Evolutionary conservation across 2,797 vertebrate genomes (phyloP).

Genomic region (Morus bassanus): DNA sequence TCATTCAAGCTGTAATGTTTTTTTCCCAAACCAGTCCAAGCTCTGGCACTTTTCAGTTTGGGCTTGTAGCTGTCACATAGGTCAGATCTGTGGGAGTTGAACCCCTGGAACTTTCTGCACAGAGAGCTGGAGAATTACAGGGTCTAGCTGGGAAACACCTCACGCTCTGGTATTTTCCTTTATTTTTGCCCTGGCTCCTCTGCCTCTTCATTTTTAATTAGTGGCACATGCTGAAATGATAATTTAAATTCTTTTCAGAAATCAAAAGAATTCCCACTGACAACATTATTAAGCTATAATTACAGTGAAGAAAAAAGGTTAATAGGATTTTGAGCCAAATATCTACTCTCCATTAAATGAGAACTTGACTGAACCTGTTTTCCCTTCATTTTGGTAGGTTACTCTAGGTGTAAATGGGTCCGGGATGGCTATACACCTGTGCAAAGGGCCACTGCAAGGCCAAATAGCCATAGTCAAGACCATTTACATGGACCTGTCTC

Average conservation of each 20-base stretch:
- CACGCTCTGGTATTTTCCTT: not conserved
- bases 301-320: slow-evolving; percentile 43
- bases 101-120: not conserved
- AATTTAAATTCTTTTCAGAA: slow-evolving; percentile 62
- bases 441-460: not conserved
- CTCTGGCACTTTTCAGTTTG: not conserved
- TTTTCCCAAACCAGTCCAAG: not conserved
- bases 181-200: slow-evolving; percentile 21
- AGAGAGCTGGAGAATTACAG: not conserved
- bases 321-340: slow-evolving; percentile 58
- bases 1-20: not conserved
- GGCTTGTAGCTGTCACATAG: not conserved
- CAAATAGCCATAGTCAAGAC: not conserved
- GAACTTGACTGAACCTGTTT: slow-evolving; percentile 52
- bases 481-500: not conserved
- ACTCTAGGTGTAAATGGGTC: not conserved
- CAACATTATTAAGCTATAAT: slow-evolving; percentile 58
- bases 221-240: slow-evolving; percentile 44
- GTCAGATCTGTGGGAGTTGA: not conserved
- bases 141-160: slow-evolving; percentile 18
- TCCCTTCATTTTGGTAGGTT: not conserved
- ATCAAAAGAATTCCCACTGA: slow-evolving; percentile 60
- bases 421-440: not conserved
- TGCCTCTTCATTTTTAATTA: slow-evolving; percentile 53
- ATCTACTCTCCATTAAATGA: slow-evolving; percentile 33